Conservation (phyloP, 2,797 vertebrate species). For the Natrix natrix region DNA sequence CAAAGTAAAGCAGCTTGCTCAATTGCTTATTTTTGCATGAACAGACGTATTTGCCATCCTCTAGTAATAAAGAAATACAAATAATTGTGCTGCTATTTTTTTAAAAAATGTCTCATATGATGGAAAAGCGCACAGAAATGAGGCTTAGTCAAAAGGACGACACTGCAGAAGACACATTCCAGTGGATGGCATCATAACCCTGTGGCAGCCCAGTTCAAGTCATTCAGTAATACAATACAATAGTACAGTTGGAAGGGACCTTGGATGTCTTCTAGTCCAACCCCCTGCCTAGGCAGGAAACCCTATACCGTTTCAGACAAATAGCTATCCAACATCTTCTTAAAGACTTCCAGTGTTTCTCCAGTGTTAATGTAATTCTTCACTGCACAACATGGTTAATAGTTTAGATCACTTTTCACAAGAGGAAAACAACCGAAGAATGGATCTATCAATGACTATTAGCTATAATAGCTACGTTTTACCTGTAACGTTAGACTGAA, state of each 20-base stretch:
- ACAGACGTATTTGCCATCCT: slow-evolving; percentile 44
- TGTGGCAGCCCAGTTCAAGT: not conserved
- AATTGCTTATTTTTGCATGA: slow-evolving; percentile 56
- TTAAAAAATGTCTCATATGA: not conserved
- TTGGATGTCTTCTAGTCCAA: no score
- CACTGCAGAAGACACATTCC: not conserved
- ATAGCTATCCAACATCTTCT: no score
- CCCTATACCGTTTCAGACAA: no score
- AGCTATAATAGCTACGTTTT: not conserved
- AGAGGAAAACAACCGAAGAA: not conserved
- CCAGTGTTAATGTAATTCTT: not conserved
- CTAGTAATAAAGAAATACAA: slow-evolving; percentile 30
- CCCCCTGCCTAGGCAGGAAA: no score
- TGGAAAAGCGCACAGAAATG: not conserved
- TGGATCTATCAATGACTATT: not conserved
- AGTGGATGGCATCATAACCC: not conserved
- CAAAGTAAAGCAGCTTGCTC: slow-evolving; percentile 51
- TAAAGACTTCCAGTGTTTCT: no score
- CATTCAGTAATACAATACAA: no score
- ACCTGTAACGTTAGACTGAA: not conserved
- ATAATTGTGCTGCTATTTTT: slow-evolving; percentile 21
- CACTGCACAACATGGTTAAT: not conserved
- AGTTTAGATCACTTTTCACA: not conserved
- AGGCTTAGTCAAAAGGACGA: not conserved
- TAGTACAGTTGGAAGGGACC: no score